Conservation (phyloP, 2,888 invertebrate genomes). For the Oscheius sp. region DNA sequence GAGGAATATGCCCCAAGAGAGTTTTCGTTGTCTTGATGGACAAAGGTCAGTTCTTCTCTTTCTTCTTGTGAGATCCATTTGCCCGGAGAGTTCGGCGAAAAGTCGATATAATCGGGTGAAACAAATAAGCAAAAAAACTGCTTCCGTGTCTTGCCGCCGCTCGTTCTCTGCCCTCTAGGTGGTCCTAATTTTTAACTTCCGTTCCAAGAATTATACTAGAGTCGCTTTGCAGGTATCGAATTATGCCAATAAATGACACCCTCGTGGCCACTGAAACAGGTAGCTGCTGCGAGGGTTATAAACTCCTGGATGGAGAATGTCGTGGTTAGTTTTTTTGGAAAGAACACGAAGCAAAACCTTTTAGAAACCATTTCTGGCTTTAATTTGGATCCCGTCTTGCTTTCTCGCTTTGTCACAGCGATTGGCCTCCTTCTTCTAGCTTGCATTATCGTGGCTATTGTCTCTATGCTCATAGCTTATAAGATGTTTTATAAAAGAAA, state of each 20-base stretch:
- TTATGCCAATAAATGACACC: slow-evolving; percentile 1
- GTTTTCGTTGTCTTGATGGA: slow-evolving; percentile 9
- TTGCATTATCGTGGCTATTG: slow-evolving; percentile 21
- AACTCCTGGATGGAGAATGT: background rate
- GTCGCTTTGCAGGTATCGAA: slow-evolving; percentile 14
- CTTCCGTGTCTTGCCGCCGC: background rate
- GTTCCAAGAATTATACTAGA: no score
- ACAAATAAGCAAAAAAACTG: background rate
- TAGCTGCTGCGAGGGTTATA: slow-evolving; percentile 19
- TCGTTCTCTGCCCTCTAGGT: background rate
- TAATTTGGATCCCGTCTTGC: background rate
- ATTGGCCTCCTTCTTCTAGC: slow-evolving; percentile 14
- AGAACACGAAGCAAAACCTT: background rate
- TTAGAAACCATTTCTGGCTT: background rate
- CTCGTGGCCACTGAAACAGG: slow-evolving; percentile 2
- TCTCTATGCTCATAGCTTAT: slow-evolving; percentile 29
- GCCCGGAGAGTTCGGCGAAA: background rate
- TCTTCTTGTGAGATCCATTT: background rate
- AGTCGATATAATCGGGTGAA: no score
- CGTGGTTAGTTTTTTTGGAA: background rate
- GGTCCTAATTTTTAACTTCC: background rate
- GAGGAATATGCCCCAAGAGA: slow-evolving; percentile 13
- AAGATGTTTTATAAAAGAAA: slow-evolving; percentile 27
- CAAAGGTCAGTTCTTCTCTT: background rate
- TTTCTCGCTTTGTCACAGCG: slow-evolving; percentile 13